These are phyloP conservation scores for Tetraneura akinire DNA, from an alignment of 1,140 invertebrate species.

Conservation along the genomic window DNA sequence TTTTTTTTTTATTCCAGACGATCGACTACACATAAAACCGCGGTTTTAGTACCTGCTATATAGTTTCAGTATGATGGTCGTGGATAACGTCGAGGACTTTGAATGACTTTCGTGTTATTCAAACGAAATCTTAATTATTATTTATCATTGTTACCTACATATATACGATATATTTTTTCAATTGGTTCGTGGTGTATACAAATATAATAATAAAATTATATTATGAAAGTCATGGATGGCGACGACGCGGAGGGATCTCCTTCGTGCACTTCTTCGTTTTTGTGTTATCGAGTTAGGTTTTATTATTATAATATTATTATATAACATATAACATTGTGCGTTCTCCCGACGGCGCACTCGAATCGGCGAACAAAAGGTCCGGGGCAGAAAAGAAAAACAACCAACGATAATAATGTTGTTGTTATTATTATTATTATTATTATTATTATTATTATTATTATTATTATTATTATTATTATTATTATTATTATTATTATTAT, in stretches of 20 bases:
- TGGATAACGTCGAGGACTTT: not conserved
- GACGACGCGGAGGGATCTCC: not conserved
- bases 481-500: not conserved
- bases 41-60: too few species aligned
- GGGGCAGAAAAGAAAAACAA: not conserved
- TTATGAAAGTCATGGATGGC: constrained; percentile 32
- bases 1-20: too few species aligned
- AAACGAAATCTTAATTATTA: not conserved
- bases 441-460: constrained; percentile 9
- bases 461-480: not conserved
- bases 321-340: too few species aligned
- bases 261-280: not conserved
- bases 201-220: not conserved
- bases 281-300: not conserved
- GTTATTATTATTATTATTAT: constrained; percentile 25
- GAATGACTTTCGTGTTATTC: not conserved
- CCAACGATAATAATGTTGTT: constrained; percentile 30
- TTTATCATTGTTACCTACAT: not conserved
- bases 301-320: too few species aligned
- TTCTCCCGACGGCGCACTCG: not conserved
- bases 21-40: too few species aligned
- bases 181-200: not conserved
- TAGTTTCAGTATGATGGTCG: not conserved
- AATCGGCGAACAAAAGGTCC: not conserved
- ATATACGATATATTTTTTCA: too few species aligned